phyloP scores from a whole-genome alignment of 2,797 vertebrate species.

The Coccyzus lansbergi region DNA sequence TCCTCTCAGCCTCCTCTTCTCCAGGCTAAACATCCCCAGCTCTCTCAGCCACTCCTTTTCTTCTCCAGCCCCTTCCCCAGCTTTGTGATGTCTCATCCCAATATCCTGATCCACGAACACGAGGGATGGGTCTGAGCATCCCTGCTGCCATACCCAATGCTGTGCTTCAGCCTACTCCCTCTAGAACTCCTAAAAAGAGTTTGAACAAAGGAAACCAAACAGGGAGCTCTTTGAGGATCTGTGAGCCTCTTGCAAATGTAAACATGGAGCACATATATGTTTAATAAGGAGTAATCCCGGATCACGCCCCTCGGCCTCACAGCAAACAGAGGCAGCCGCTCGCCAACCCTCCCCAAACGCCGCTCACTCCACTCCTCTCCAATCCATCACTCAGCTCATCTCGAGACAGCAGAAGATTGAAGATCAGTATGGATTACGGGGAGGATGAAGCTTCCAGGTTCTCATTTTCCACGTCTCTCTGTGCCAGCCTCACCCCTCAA shows the following conservation, averaged over 20 bases:
- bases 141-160: fast-evolving
- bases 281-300: constrained; percentile 38
- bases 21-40: too few relatives aligned
- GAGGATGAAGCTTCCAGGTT: neutral
- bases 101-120: fast-evolving
- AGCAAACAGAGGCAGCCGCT: neutral
- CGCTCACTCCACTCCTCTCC: neutral
- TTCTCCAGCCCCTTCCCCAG: too few relatives aligned
- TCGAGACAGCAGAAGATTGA: neutral
- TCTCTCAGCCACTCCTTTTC: too few relatives aligned
- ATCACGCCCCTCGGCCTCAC: neutral
- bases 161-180: neutral
- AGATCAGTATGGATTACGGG: neutral
- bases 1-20: too few relatives aligned
- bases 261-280: neutral
- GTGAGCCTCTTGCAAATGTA: neutral
- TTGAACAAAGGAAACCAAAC: neutral
- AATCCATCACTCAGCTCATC: neutral
- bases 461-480: neutral
- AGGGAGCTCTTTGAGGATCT: fast-evolving
- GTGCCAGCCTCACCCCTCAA: too few relatives aligned
- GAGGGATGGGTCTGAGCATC: fast-evolving
- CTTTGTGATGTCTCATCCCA: fast-evolving
- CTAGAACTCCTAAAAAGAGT: neutral
- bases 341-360: neutral